A percentile compares a stretch with the other conserved stretches of the same genome.
Conservation (phyloP, 2,797 vertebrate genomes). For the Anguilla pacifica region DNA sequence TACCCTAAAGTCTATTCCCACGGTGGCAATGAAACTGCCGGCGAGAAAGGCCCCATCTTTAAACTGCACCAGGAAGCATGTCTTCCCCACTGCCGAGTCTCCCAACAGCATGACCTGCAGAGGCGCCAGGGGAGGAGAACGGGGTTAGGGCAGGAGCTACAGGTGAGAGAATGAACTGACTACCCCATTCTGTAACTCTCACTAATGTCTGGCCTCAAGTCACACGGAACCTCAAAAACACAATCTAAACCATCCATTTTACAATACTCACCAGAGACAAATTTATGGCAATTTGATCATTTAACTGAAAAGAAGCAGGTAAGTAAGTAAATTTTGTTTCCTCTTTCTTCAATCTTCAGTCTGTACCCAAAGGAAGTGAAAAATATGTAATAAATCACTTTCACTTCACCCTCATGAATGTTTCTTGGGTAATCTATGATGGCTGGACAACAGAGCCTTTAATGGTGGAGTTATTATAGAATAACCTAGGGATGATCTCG, state of each 20-base stretch:
- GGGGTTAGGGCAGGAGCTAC: slow-evolving; percentile 27
- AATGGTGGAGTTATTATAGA: not conserved
- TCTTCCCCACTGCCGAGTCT: slow-evolving; percentile 98
- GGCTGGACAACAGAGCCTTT: not conserved
- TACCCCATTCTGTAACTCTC: not conserved
- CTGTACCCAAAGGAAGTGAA: slow-evolving; percentile 2
- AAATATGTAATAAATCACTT: not conserved
- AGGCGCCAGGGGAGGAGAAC: slow-evolving; percentile 40
- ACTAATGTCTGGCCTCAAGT: not conserved
- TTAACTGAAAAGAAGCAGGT: not conserved
- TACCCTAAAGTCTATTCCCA: slow-evolving; percentile 97
- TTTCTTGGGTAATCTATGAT: not conserved
- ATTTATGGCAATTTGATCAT: not conserved
- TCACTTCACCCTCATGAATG: not conserved
- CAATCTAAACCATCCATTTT: not conserved
- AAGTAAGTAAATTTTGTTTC: not conserved
- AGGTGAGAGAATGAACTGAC: not conserved
- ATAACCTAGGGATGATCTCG: not conserved
- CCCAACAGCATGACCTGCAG: slow-evolving; percentile 97
- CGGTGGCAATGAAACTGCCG: slow-evolving; percentile 96
- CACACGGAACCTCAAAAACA: not conserved
- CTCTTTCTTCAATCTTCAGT: not conserved
- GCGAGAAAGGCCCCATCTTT: slow-evolving; percentile 96
- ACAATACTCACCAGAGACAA: not conserved
- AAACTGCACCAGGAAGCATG: slow-evolving; percentile 94